Evolutionary conservation across 2,888 invertebrate genomes (phyloP).

Genomic region (Netelia melanura): DNA sequence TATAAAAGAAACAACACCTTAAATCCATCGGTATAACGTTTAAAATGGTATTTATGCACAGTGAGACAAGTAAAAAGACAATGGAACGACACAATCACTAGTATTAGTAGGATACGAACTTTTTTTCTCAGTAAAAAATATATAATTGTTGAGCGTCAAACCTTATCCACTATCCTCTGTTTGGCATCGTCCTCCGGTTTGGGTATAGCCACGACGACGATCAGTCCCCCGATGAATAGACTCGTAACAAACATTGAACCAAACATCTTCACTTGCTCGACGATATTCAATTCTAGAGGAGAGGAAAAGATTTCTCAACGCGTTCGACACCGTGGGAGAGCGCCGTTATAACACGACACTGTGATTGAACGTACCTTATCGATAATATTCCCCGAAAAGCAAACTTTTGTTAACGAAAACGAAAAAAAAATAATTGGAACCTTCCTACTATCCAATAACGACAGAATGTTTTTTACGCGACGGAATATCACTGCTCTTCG

Average conservation of each 20-base stretch:
- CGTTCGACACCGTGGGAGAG: not conserved
- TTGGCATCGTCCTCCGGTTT: conserved; percentile 89
- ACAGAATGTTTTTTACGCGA: conserved; percentile 22
- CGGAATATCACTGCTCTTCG: conserved; percentile 12
- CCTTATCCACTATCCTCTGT: conserved; percentile 87
- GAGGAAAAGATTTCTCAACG: not conserved
- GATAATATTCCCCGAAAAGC: not conserved
- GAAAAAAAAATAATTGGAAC: not conserved
- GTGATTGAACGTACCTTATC: not conserved
- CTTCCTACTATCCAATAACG: conserved; percentile 21
- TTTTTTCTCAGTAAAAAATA: not conserved
- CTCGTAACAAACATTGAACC: conserved; percentile 40
- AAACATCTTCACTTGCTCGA: conserved; percentile 35
- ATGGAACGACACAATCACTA: not conserved
- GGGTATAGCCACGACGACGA: conserved; percentile 87
- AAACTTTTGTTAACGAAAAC: conserved; percentile 5
- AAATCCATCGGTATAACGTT: not conserved
- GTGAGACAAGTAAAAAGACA: not conserved
- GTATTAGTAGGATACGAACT: not conserved
- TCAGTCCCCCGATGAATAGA: conserved; percentile 54
- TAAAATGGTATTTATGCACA: not conserved
- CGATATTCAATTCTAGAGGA: not conserved
- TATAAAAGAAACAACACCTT: conserved; percentile 15
- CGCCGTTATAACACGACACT: not conserved
- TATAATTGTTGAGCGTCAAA: conserved; percentile 64